These are phyloP conservation scores for Chascanopsetta lugubris DNA, from an alignment of 2,113 vertebrate species.

Conservation along the genomic window DNA sequence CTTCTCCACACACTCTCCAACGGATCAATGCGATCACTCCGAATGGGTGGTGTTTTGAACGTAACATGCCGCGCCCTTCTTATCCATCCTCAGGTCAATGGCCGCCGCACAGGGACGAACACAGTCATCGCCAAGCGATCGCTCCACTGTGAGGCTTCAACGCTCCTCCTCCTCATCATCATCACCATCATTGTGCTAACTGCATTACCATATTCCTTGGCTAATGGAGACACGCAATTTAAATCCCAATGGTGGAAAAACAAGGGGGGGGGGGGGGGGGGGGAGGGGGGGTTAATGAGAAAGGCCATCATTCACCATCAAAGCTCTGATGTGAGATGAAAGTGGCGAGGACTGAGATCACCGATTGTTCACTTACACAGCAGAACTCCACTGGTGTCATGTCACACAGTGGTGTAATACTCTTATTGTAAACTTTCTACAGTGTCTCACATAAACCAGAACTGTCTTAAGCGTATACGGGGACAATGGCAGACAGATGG, in stretches of 20 bases:
- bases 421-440: constrained; percentile 17
- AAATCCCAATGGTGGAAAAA: neutral
- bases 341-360: constrained; percentile 7
- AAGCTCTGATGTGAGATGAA: neutral
- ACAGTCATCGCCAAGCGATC: constrained; percentile 23
- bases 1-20: constrained; percentile 6
- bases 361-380: neutral
- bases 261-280: too few relatives aligned
- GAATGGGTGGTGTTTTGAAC: constrained; percentile 45
- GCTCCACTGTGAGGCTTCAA: constrained; percentile 14
- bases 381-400: neutral
- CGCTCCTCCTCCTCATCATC: constrained; percentile 21
- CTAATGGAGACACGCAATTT: neutral
- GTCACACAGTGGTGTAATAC: neutral
- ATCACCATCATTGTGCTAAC: neutral
- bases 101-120: constrained; percentile 7
- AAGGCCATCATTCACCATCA: constrained; percentile 5
- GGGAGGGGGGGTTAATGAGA: neutral
- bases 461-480: constrained; percentile 10
- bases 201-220: neutral
- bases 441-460: constrained; percentile 34
- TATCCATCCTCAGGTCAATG: constrained; percentile 38
- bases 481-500: constrained; percentile 29
- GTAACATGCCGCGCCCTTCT: constrained; percentile 19
- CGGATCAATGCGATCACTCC: constrained; percentile 48